These are phyloP conservation scores for Stegophylla sp. DNA, from an alignment of 2,888 invertebrate species.

Conservation along the genomic window DNA sequence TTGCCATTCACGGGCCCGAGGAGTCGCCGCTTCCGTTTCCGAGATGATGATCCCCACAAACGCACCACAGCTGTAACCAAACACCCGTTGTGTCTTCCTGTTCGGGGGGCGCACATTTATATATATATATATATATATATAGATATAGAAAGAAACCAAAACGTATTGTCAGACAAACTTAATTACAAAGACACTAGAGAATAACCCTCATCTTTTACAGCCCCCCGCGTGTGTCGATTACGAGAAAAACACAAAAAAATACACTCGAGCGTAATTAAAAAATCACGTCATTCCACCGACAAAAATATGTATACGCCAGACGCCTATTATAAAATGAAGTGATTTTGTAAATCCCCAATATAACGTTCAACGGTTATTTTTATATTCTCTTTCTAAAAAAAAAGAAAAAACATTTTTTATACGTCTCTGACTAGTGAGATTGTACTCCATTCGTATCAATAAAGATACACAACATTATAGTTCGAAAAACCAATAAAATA, in stretches of 20 bases:
- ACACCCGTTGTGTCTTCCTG: slow-evolving; percentile 54
- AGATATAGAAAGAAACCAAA: not conserved
- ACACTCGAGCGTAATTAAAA: not conserved
- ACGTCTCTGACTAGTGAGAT: too few species aligned
- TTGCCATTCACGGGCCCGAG: slow-evolving; percentile 29
- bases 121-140: too few species aligned
- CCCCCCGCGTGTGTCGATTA: slow-evolving; percentile 1
- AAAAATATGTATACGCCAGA: too few species aligned
- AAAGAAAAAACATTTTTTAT: too few species aligned
- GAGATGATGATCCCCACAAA: slow-evolving; percentile 40
- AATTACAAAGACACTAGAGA: slow-evolving; percentile 50
- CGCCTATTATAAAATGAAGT: too few species aligned
- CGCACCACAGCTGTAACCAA: slow-evolving; percentile 50
- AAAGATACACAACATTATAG: too few species aligned
- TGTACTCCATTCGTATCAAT: too few species aligned
- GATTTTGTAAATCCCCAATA: too few species aligned
- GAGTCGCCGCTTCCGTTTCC: slow-evolving; percentile 57
- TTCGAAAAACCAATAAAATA: too few species aligned
- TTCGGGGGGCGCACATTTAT: not conserved
- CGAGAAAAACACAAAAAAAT: slow-evolving; percentile 11
- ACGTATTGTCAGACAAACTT: slow-evolving; percentile 46
- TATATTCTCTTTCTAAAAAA: too few species aligned
- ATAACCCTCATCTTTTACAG: slow-evolving; percentile 37
- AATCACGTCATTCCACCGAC: not conserved
- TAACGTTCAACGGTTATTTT: too few species aligned